Base-by-base conservation (phyloP, 2,888 invertebrate species). In the Matsumyia berberina region DNA sequence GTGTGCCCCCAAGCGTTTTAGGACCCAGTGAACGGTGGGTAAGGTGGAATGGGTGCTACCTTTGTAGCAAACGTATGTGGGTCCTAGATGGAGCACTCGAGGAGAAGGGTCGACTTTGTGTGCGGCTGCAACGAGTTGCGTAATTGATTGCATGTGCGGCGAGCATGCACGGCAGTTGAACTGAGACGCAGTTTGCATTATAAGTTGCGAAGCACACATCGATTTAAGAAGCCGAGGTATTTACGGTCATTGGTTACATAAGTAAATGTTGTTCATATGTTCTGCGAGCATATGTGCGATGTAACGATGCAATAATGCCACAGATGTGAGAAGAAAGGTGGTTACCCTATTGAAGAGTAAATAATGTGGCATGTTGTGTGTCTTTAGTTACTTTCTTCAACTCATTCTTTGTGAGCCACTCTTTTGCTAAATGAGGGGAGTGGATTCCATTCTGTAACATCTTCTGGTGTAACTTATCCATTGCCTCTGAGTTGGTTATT, bases 21-120 rank as follows among this genome's bases (percentile, higher is more conserved):
- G 49, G 49, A 49, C 49, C 5, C 24, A 49, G 24, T n/a, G 29
- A n/a, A n/a, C 11, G 46, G 24, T 46, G 46, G 39, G 7, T 33
- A 17, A 5, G 12, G 37, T 49, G 31, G 0, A 12, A 8, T 17
- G 35, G 15, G 35, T 35, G 15, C 7, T 57, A 19, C 11, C 37
- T 37, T 57, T 24, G n/a, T 4, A 24, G 1, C 4, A 19, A n/a
- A 46, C 19, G 17, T 57, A 4, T 7, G 37, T 57, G 5, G 24
- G 8, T 4, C 42, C 42, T 42, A 15, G 1, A 15, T 42, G 42
- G 15, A 17, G 12, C 12, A 39, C 39, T n/a, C 12, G 39, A 5
- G 39, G 12, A 12, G n/a, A 42, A 46, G 46, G 8, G 6, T 46
- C 17, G n/a, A n/a, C n/a, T 46, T 9, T 46, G 42, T n/a, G 42